Base-by-base conservation (phyloP, 2,113 vertebrate species). In the Brienomyrus longianalis region DNA sequence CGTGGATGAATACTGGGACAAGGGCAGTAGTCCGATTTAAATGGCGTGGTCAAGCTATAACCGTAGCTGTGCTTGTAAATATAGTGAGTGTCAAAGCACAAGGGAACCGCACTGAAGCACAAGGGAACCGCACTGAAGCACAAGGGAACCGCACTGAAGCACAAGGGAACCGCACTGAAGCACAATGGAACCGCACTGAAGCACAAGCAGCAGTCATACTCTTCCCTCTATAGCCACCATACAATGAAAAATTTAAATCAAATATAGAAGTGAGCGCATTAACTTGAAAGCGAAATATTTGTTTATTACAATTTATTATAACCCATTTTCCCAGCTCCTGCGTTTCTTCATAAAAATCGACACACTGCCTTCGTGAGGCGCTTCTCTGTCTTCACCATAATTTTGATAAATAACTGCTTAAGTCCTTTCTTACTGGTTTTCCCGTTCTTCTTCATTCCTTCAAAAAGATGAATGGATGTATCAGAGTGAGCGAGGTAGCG, bases 401-500 rank as follows among this genome's bases (percentile, higher is more conserved):
- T 89, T 10, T 86, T n/a, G 59, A 70, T 51, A 89, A 87, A 92
- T 91, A 62, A 89, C 90, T 66, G n/a, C 39, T 90, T 27, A 48
- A 89, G 56, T 90, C 56, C 19, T 89, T 45, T 74, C 66, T 50
- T 74, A 52, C 84, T 70, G 47, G n/a, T 89, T 47, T 89, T 27
- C 92, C 93, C 90, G 62, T 91, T 39, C 39, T 39, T 39, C 39
- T 39, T 17, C 80, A 21, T 54, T 54, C 52, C 52, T 54, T 54
- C 17, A 54, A 77, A 92, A 92, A 93, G 92, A 91, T 94, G 91
- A 95, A 96, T 96, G 95, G 94, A 94, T 94, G 92, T 93, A 93
- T 93, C 93, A 94, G 92, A 93, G 94, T 92, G 93, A 93, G 92
- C 92, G 93, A 92, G 94, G 94, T 94, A 95, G 93, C 93, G 94